These are phyloP conservation scores for Otolemur garnettii DNA, from an alignment of 2,113 vertebrate species.

Conservation along the genomic window DNA sequence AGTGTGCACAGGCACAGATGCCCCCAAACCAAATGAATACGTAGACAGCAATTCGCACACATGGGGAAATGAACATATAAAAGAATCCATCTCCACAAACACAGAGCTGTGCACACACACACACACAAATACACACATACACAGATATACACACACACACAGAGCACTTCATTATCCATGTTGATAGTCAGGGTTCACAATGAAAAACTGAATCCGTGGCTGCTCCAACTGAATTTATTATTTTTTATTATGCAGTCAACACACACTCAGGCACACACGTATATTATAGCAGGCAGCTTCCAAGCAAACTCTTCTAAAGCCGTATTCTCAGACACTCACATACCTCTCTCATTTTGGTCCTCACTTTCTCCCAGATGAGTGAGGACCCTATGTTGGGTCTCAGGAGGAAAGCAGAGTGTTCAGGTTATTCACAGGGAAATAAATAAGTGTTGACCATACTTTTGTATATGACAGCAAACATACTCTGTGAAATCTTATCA, in stretches of 20 bases:
- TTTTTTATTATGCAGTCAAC: background rate
- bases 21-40: background rate
- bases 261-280: background rate
- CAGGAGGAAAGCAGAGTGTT: background rate
- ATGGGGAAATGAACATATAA: background rate
- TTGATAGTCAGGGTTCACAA: background rate
- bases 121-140: background rate
- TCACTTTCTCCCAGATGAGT: background rate
- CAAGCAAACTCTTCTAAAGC: background rate
- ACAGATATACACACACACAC: background rate
- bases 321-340: background rate
- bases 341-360: background rate
- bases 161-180: background rate
- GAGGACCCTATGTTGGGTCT: background rate
- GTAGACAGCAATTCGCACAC: background rate
- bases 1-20: background rate
- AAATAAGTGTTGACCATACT: rapidly evolving
- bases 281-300: background rate
- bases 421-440: background rate
- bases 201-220: background rate
- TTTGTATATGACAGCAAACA: rapidly evolving
- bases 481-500: background rate
- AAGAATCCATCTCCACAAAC: background rate
- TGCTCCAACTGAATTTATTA: background rate
- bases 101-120: background rate